A percentile compares a stretch with the other conserved stretches of the same genome.
phyloP scores from a whole-genome alignment of 2,888 invertebrate species.

The Patella pellucida region DNA sequence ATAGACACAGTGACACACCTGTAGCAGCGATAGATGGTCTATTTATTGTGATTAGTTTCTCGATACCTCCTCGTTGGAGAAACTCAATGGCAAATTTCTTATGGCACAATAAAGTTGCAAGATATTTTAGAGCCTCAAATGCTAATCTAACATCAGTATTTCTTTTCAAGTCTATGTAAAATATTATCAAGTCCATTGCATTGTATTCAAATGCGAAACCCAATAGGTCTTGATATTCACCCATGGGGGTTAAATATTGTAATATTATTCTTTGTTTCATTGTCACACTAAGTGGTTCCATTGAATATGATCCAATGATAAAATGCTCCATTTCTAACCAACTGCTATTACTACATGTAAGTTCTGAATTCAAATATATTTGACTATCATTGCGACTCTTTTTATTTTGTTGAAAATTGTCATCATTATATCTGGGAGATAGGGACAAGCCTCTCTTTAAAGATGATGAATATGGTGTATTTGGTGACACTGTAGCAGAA shows the following conservation, averaged over 20 bases:
- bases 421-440: conserved; percentile 52
- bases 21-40: conserved; percentile 95
- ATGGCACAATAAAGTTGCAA: conserved; percentile 94
- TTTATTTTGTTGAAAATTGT: conserved; percentile 32
- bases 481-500: neutral
- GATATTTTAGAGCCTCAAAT: conserved; percentile 95
- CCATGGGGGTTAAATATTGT: conserved; percentile 95
- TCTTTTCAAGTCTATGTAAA: conserved; percentile 89
- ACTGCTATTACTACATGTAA: conserved; percentile 85
- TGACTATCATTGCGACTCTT: conserved; percentile 19
- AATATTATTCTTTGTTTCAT: conserved; percentile 94
- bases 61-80: conserved; percentile 87
- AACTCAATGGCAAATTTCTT: conserved; percentile 98
- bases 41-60: conserved; percentile 89
- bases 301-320: conserved; percentile 89
- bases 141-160: conserved; percentile 92
- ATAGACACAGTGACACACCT: conserved; percentile 94
- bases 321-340: conserved; percentile 93
- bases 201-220: conserved; percentile 93
- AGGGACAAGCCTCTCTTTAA: conserved; percentile 29
- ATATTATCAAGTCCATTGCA: conserved; percentile 89
- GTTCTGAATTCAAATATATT: conserved; percentile 27
- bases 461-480: neutral
- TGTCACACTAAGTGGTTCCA: conserved; percentile 88
- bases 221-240: conserved; percentile 97